phyloP scores from a whole-genome alignment of 2,888 invertebrate species.

The Heliconius ismenius region DNA sequence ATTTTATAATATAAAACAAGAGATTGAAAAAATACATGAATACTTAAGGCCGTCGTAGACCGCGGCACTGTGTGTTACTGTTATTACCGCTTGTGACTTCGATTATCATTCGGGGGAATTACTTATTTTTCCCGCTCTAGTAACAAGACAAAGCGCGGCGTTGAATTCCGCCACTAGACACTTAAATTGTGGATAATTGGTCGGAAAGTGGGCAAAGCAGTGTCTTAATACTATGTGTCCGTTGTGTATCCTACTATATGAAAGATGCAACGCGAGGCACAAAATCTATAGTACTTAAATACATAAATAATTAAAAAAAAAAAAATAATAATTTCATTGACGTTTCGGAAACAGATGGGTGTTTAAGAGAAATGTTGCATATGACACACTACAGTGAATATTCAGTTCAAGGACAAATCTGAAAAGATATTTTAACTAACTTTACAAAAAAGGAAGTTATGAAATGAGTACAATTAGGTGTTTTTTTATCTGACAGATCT shows the following conservation, averaged over 20 bases:
- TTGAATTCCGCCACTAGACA: too few species aligned
- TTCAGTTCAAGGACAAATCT: constrained; percentile 2
- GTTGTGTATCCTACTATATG: not conserved
- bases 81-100: too few species aligned
- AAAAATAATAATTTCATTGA: constrained; percentile 7
- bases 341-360: not conserved
- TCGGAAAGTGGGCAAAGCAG: too few species aligned
- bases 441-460: not conserved
- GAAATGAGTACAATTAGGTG: not conserved
- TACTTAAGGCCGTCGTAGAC: too few species aligned
- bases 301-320: not conserved
- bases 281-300: not conserved
- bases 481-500: not conserved
- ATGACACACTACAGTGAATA: not conserved
- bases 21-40: too few species aligned
- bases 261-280: too few species aligned
- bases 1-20: not conserved
- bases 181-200: too few species aligned
- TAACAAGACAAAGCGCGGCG: too few species aligned
- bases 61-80: too few species aligned
- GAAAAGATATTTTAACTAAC: not conserved
- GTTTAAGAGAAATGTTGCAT: not conserved
- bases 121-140: too few species aligned
- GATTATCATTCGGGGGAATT: too few species aligned
- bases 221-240: not conserved